phyloP scores from a whole-genome alignment of 1,140 invertebrate species.

The Drosophila tsacasi region DNA sequence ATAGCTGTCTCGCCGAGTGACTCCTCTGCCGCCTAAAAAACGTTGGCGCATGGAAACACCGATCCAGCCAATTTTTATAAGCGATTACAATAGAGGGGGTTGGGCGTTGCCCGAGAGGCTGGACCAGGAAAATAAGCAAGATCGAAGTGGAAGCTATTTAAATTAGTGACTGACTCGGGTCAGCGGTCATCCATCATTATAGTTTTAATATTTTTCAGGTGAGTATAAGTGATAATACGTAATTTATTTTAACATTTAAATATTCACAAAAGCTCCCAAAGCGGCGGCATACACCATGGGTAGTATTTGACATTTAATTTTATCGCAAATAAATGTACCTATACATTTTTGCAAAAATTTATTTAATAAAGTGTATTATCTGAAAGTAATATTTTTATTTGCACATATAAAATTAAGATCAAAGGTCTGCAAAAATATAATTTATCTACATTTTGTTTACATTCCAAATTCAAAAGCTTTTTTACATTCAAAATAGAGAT shows the following conservation, averaged over 20 bases:
- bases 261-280: background rate
- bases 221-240: background rate
- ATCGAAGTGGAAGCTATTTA: background rate
- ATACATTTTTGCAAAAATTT: background rate
- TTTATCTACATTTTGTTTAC: background rate
- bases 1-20: constrained; percentile 17
- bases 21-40: constrained; percentile 14
- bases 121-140: background rate
- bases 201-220: background rate
- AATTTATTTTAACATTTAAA: background rate
- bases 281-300: background rate
- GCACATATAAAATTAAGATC: too few species aligned
- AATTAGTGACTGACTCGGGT: background rate
- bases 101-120: constrained; percentile 13
- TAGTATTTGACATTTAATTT: background rate
- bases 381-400: background rate
- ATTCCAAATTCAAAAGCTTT: background rate
- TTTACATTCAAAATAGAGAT: background rate
- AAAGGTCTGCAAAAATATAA: background rate
- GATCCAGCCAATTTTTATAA: constrained; percentile 26
- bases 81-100: constrained; percentile 8
- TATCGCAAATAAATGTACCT: background rate
- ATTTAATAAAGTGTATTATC: background rate
- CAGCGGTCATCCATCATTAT: background rate
- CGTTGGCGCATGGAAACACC: constrained; percentile 7